Evolutionary conservation across 2,888 invertebrate genomes (phyloP), one percentile per base, ranked within the genome.

Genomic region (Microctonus hyperodae): DNA sequence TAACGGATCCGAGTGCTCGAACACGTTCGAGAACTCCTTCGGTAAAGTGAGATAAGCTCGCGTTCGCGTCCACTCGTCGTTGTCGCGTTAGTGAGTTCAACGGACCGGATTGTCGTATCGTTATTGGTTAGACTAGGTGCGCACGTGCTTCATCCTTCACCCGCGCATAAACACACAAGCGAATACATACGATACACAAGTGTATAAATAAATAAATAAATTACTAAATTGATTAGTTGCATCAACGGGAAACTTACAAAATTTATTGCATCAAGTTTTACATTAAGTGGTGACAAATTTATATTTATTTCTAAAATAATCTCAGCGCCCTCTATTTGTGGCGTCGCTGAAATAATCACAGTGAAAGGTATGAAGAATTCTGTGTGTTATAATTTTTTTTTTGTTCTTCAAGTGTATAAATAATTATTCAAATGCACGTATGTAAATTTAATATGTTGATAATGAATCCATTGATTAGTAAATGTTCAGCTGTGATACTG

Each of bases 371-470:
- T 9, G 35, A 35, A 10, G 35, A 5, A 10, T n/a, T n/a, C n/a
- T 10, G 35, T 10, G 10, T 35, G 10, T 7, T 7, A 16, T 40
- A 16, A 7, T 16, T 16, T n/a, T 44, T n/a, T 13, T 13, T 13
- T n/a, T n/a, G n/a, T 37, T 37, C 37, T 37, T 3, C 10, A 33
- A 37, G 5, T 37, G 37, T 37, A n/a, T n/a, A 37, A n/a, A 37
- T 37, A n/a, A 37, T 37, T 37, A 13, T n/a, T 37, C 37, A 37
- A n/a, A n/a, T n/a, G n/a, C n/a, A n/a, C n/a, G n/a, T 7, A 44
- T 44, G 44, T 16, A 16, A 44, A 44, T 44, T 78, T 80, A 78
- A 80, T 77, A 77, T 74, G 70, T 75, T 76, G 79, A 79, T 79
- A 79, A 79, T 76, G 78, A 78, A 69, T 71, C 74, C 73, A 67